Conservation (phyloP, 1,140 invertebrate genomes). For the Danaus melanippus region DNA sequence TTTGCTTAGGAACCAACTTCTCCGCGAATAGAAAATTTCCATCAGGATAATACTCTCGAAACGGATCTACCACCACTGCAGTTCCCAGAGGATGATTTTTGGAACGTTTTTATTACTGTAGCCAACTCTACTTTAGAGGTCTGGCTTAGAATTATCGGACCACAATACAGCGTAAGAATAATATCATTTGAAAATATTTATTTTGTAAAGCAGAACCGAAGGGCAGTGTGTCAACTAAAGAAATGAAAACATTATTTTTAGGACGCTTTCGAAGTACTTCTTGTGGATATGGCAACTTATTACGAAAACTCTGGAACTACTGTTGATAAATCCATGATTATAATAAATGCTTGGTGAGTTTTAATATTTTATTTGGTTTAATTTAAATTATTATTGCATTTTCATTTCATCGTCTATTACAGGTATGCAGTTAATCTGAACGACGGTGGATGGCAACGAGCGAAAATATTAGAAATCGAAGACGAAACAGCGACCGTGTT, state of each 20-base stretch:
- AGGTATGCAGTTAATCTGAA: conserved; percentile 76
- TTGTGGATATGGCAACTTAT: conserved; percentile 71
- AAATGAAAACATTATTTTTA: conserved; percentile 39
- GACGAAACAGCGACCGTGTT: conserved; percentile 70
- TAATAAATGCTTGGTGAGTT: conserved; percentile 60
- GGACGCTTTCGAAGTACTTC: conserved; percentile 71
- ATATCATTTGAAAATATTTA: not conserved
- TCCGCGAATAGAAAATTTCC: conserved; percentile 22
- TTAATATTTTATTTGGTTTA: not conserved
- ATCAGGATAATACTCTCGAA: conserved; percentile 42
- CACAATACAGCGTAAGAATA: conserved; percentile 71
- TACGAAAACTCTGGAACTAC: conserved; percentile 59
- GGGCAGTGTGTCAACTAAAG: no score
- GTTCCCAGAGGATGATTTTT: conserved; percentile 67
- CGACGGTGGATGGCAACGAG: conserved; percentile 74
- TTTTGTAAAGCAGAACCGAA: no score
- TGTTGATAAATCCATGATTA: conserved; percentile 55
- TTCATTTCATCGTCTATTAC: not conserved
- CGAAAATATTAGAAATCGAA: conserved; percentile 70
- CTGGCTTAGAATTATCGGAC: conserved; percentile 72
- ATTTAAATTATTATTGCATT: not conserved
- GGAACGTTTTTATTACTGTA: conserved; percentile 72
- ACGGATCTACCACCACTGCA: conserved; percentile 58
- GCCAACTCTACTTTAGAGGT: conserved; percentile 71
- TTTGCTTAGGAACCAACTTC: conserved; percentile 28